Evolutionary conservation across 2,888 invertebrate species (phyloP).

Genomic region (Gandaritis pyraliata): DNA sequence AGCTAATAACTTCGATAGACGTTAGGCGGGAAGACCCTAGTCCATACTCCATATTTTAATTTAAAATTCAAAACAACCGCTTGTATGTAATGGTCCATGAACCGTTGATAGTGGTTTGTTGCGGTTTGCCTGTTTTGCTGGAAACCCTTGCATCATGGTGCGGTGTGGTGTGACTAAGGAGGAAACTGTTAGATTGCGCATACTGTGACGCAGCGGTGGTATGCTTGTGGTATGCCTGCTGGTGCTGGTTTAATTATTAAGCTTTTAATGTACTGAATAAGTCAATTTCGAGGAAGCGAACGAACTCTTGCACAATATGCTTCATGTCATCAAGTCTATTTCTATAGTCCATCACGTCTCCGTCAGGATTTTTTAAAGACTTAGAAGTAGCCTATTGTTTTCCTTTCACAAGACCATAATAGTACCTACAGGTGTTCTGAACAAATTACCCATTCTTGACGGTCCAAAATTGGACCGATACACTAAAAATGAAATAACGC

Average conservation of each 20-base stretch:
- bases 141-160: slow-evolving; percentile 33
- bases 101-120: slow-evolving; percentile 32
- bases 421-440: too few species aligned
- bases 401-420: too few species aligned
- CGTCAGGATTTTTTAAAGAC: too few species aligned
- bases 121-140: slow-evolving; percentile 74
- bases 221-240: slow-evolving; percentile 22
- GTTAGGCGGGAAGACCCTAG: not conserved
- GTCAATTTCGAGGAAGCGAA: slow-evolving; percentile 7
- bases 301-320: slow-evolving; percentile 1
- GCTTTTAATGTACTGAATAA: slow-evolving; percentile 10
- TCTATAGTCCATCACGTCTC: not conserved
- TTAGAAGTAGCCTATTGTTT: too few species aligned
- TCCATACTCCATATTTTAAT: not conserved
- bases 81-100: slow-evolving; percentile 19
- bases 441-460: too few species aligned
- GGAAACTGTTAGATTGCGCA: slow-evolving; percentile 37
- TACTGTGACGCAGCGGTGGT: slow-evolving; percentile 41
- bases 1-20: not conserved
- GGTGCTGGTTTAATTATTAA: not conserved
- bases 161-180: slow-evolving; percentile 46
- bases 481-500: too few species aligned
- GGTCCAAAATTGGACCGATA: too few species aligned
- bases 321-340: too few species aligned
- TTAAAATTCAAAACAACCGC: slow-evolving; percentile 8